These are phyloP conservation scores for Brenthis daphne DNA, from an alignment of 2,888 invertebrate genomes.

Conservation along the genomic window DNA sequence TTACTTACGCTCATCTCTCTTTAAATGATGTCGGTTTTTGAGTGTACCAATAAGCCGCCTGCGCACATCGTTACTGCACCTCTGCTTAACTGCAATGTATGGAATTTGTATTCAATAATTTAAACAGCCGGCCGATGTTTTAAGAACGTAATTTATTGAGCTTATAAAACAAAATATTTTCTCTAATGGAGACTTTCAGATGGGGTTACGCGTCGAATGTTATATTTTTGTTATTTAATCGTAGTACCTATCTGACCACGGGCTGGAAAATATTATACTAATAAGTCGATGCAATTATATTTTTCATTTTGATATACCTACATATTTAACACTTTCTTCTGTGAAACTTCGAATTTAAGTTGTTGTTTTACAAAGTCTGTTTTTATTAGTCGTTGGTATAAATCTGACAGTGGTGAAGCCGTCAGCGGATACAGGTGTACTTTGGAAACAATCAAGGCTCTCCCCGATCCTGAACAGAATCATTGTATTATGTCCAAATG, in stretches of 20 bases:
- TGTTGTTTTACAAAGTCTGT: conserved; percentile 20
- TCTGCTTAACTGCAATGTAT: conserved; percentile 65
- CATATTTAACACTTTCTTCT: too few species aligned
- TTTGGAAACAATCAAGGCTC: conserved; percentile 44
- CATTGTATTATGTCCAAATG: conserved; percentile 37
- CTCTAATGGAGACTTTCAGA: conserved; percentile 34
- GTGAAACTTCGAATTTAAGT: background rate
- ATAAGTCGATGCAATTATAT: too few species aligned
- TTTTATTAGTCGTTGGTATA: conserved; percentile 49
- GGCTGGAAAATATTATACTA: too few species aligned
- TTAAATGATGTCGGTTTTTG: conserved; percentile 79
- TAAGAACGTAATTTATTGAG: conserved; percentile 52
- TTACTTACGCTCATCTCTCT: conserved; percentile 57
- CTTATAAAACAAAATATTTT: conserved; percentile 48
- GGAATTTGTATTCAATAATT: conserved; percentile 76
- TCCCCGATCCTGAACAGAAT: conserved; percentile 39
- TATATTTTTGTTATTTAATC: conserved; percentile 10
- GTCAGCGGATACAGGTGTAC: conserved; percentile 71
- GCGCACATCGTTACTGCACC: conserved; percentile 59
- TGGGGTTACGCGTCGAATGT: conserved; percentile 18
- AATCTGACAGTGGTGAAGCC: conserved; percentile 65
- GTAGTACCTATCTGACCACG: background rate
- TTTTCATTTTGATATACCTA: too few species aligned
- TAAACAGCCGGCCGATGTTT: conserved; percentile 56
- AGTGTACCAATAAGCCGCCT: conserved; percentile 69